Evolutionary conservation across 2,797 vertebrate genomes (phyloP).

Genomic region (Limosa lapponica): DNA sequence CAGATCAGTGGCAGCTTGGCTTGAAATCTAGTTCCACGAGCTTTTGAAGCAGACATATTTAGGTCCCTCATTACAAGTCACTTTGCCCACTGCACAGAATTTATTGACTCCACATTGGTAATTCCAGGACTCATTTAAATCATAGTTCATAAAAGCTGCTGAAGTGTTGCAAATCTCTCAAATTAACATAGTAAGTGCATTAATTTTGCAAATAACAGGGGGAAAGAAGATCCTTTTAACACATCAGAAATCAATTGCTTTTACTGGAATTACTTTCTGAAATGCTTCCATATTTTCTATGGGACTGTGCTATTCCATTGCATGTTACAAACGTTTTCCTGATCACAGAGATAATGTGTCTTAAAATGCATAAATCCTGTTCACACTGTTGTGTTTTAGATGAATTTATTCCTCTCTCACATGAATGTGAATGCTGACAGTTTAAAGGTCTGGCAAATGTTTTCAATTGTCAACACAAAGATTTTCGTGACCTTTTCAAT

Average conservation of each 20-base stretch:
- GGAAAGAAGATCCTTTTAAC: constrained; percentile 26
- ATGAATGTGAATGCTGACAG: background rate
- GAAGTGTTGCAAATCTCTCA: constrained; percentile 54
- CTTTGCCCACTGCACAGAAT: constrained; percentile 20
- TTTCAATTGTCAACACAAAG: background rate
- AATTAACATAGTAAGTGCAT: constrained; percentile 51
- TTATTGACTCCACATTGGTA: background rate
- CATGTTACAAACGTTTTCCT: background rate
- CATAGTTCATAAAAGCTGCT: constrained; percentile 46
- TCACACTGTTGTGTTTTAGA: background rate
- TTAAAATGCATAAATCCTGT: constrained; percentile 7
- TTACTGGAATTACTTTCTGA: constrained; percentile 46
- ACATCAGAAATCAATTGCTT: constrained; percentile 45
- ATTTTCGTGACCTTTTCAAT: constrained; percentile 29
- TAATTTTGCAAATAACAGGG: constrained; percentile 52
- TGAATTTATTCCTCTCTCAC: background rate
- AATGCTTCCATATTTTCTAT: constrained; percentile 26
- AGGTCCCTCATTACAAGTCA: background rate
- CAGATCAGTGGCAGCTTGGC: background rate
- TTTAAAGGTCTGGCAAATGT: background rate
- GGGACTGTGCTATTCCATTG: background rate
- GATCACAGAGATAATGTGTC: background rate
- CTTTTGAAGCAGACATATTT: background rate
- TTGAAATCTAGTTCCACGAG: background rate
- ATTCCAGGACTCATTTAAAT: constrained; percentile 49